Evolutionary conservation across 2,797 vertebrate genomes (phyloP), one percentile per base, ranked within the genome.

Genomic region (Limosa lapponica): DNA sequence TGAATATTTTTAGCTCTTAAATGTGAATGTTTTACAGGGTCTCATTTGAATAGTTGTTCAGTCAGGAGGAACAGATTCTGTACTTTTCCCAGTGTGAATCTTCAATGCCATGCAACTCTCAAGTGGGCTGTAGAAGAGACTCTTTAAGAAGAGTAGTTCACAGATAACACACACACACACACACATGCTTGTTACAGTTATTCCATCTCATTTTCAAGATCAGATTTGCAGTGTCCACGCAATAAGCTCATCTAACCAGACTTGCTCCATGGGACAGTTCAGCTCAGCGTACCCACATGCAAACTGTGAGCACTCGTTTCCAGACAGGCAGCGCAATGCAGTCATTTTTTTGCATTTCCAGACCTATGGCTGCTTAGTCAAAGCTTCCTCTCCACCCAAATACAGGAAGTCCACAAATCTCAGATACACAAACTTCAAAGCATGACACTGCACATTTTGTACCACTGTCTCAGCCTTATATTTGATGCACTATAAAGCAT

Each of bases 11-110:
- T 2, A 52, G 44, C 14, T 88, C 54, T 57, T 69, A 51, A 44
- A 11, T 34, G 13, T 8, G 13, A 61, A 36, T 34, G n/a, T 8
- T 61, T 69, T 75, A 11, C 55, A 57, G 14, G 17, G 37, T 43
- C 58, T 55, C 64, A 11, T 69, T 25, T 39, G 23, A 55, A 36
- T 8, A 12, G 8, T 46, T 80, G 57, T 80, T 65, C 25, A 43
- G 24, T 59, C 44, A 75, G 67, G 22, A 52, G 16, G 25, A 88
- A 39, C 3, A 64, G 17, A 58, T 46, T 51, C 44, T 64, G 18
- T 30, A 34, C 20, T 69, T 61, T 51, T 41, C 41, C 18, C 22
- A 57, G 4, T 0, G 3, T 2, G 0, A 32, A 43, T 24, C 25
- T 46, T 62, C 49, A 43, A 4, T 19, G 41, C 43, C n/a, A 41